Evolutionary conservation across 2,888 invertebrate genomes (phyloP).

Genomic region (Chymomyza caudatula): DNA sequence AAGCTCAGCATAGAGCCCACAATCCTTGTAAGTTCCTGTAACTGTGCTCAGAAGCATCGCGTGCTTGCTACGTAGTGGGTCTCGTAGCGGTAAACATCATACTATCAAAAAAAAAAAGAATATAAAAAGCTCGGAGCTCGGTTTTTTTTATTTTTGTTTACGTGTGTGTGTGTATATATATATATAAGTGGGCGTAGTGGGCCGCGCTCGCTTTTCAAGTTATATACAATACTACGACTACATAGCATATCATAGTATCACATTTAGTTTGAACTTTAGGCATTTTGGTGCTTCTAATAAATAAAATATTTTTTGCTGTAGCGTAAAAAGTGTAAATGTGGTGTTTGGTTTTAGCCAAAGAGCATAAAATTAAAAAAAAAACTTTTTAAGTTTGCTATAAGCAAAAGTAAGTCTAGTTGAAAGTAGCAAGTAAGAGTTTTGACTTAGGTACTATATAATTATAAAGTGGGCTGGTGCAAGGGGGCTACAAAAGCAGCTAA

Average conservation of each 20-base stretch:
- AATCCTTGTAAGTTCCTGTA: slow-evolving; percentile 39
- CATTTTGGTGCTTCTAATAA: too few relatives aligned
- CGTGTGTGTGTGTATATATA: slow-evolving; percentile 9
- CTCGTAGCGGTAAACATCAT: slow-evolving; percentile 32
- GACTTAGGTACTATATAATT: background rate
- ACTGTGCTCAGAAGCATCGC: slow-evolving; percentile 68
- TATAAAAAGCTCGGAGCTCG: slow-evolving; percentile 29
- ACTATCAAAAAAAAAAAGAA: slow-evolving; percentile 7
- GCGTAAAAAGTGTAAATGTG: background rate
- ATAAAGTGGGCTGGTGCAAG: too few relatives aligned
- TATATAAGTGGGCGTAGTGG: slow-evolving; percentile 9
- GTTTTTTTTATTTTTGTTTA: slow-evolving; percentile 16
- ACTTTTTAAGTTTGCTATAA: background rate
- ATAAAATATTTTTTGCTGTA: background rate
- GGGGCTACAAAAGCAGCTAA: background rate
- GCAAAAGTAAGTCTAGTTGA: background rate
- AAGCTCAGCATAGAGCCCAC: slow-evolving; percentile 33
- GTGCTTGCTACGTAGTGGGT: slow-evolving; percentile 65
- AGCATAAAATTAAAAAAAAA: background rate
- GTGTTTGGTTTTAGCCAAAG: background rate
- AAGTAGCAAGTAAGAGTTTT: background rate
- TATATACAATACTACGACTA: background rate
- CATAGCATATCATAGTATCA: background rate
- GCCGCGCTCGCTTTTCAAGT: slow-evolving; percentile 22
- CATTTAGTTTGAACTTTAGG: background rate